Conservation (phyloP, 2,797 vertebrate species). For the Ptychobarbus kaznakovi region DNA sequence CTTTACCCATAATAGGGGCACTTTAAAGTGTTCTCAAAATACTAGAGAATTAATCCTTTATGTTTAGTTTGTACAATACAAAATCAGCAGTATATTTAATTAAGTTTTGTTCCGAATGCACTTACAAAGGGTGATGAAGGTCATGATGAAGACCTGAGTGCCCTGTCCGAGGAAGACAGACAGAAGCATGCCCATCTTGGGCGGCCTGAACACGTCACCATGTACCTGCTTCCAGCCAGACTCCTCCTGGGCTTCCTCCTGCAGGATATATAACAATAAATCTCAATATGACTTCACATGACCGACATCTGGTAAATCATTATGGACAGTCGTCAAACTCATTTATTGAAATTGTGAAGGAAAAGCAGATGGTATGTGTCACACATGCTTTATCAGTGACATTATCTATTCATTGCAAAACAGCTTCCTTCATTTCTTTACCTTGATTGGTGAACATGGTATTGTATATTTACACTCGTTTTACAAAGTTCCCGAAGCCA, state of each 20-base stretch:
- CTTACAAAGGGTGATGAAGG: slow-evolving; percentile 92
- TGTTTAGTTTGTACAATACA: background rate
- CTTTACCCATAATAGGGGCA: too few relatives aligned
- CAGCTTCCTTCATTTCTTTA: background rate
- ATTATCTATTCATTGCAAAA: slow-evolving; percentile 17
- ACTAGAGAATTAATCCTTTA: background rate
- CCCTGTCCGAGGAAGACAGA: slow-evolving; percentile 92
- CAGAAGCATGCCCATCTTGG: slow-evolving; percentile 87
- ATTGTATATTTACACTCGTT: slow-evolving; percentile 63
- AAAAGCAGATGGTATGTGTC: background rate
- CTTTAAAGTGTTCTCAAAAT: background rate
- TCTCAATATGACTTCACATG: background rate
- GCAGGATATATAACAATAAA: slow-evolving; percentile 47
- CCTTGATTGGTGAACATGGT: slow-evolving; percentile 20
- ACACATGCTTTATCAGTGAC: background rate
- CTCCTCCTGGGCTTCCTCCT: slow-evolving; percentile 90
- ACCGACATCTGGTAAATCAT: background rate
- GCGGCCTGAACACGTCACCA: slow-evolving; percentile 88
- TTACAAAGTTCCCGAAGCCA: slow-evolving; percentile 60
- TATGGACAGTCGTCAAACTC: background rate
- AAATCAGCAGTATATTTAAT: background rate
- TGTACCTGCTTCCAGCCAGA: slow-evolving; percentile 94
- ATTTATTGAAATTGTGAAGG: background rate
- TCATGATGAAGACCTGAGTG: slow-evolving; percentile 93
- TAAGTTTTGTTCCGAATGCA: background rate